Evolutionary conservation across 1,140 invertebrate genomes (phyloP).

Genomic region (Bombus superbus): DNA sequence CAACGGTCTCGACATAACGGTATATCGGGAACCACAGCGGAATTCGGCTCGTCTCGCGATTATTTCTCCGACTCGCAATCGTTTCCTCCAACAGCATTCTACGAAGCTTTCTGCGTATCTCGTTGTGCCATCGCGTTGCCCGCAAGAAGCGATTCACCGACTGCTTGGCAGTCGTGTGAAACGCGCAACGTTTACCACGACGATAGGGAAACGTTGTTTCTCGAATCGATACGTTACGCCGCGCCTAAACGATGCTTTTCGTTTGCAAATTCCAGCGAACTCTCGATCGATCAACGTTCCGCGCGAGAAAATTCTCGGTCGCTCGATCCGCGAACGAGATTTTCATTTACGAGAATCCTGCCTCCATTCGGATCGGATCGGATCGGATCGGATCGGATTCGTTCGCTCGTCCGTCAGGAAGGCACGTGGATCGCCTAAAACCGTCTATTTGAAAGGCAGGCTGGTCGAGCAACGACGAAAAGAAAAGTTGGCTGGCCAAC

Average conservation of each 20-base stretch:
- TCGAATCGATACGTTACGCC: conserved; percentile 13
- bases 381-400: no score
- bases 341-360: not conserved
- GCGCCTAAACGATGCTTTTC: not conserved
- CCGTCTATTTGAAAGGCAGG: no score
- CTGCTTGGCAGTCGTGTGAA: not conserved
- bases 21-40: not conserved
- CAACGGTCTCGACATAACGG: conserved; percentile 27
- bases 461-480: not conserved
- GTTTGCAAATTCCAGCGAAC: no score
- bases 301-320: not conserved
- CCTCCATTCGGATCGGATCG: no score
- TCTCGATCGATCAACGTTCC: conserved; percentile 7
- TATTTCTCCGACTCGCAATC: not conserved
- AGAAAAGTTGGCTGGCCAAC: not conserved
- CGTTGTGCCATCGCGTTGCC: no score
- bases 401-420: no score
- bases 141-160: no score
- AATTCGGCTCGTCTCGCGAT: not conserved
- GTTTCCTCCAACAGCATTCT: not conserved
- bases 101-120: no score
- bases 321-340: not conserved
- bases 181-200: not conserved
- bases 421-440: no score
- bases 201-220: not conserved